Base-by-base conservation (phyloP, 2,888 invertebrate genomes). In the Sarcophaga carnaria region DNA sequence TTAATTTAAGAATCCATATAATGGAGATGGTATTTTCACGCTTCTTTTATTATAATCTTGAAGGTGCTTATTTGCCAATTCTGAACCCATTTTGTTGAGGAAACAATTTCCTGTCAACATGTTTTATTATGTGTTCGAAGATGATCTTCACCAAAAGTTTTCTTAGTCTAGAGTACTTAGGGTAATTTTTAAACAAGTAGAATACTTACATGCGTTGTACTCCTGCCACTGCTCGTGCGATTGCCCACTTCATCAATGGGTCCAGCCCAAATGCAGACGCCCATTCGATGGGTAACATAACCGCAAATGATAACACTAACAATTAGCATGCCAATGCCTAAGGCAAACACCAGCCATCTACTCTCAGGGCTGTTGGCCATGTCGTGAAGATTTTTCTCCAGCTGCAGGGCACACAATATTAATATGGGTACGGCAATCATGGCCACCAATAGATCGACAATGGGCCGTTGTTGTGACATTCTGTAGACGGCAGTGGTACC, bases 271-370 rank as follows among this genome's bases (percentile, higher is more conserved):
- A 93, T 90, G 89, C 94, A 94, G 14, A 94, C 92, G 64, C 94
- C 94, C 92, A 94, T 92, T 74, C 94, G 92, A 86, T 94, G 94
- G 2, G 94, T 94, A 4, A 94, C 93, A 91, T 94, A 94, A 83
- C 93, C 93, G 78, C 94, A 94, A 78, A 94, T 93, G 74, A 94
- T 90, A 17, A 94, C 90, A 71, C 93, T 93, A 25, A 94, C 92
- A 17, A 93, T 88, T 20, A 94, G 90, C 91, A 94, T 92, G 14
- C 93, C 93, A 77, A 94, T 90, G 25, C 94, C 94, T 45, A 94
- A 89, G 3, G 93, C 94, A 71, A 94, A 92, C 5, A 94, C 94
- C 60, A 93, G 90, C 94, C 93, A 94, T 59, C 93, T 90, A 0
- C 91, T 92, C 64, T 92, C 91, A 0, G 91, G 90, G 49, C 91